phyloP scores from a whole-genome alignment of 2,113 vertebrate species.

The Tachysurus fulvidraco region DNA sequence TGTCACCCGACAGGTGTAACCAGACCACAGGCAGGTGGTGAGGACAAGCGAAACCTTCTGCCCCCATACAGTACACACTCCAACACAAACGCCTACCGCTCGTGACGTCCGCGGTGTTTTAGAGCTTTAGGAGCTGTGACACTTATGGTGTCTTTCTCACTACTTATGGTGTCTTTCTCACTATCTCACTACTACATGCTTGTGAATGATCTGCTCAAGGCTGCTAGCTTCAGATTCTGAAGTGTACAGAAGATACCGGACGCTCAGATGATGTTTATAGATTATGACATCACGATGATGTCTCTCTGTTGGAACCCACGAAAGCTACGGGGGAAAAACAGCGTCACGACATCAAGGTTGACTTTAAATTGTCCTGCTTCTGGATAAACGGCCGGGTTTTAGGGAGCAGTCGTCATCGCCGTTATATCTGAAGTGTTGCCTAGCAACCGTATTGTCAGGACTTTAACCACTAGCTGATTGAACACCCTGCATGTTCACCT shows the following conservation, averaged over 20 bases:
- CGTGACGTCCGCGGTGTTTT: not conserved
- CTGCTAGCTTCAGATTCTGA: too few relatives aligned
- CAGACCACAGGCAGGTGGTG: slow-evolving; percentile 9
- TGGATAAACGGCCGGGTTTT: not conserved
- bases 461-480: not conserved
- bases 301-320: not conserved
- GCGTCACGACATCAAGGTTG: not conserved
- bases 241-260: too few relatives aligned
- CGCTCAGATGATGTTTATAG: too few relatives aligned
- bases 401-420: not conserved
- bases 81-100: not conserved
- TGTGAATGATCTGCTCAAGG: too few relatives aligned
- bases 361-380: not conserved
- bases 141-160: not conserved
- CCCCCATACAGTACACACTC: not conserved
- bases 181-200: too few relatives aligned
- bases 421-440: not conserved
- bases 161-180: not conserved
- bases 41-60: not conserved
- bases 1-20: slow-evolving; percentile 47
- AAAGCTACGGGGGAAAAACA: too few relatives aligned
- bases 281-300: not conserved
- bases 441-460: not conserved
- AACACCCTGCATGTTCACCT: not conserved
- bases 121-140: not conserved